A percentile compares a stretch with the other conserved stretches of the same genome.
These are phyloP conservation scores for Podiceps cristatus DNA, from an alignment of 2,113 vertebrate species.

Conservation along the genomic window DNA sequence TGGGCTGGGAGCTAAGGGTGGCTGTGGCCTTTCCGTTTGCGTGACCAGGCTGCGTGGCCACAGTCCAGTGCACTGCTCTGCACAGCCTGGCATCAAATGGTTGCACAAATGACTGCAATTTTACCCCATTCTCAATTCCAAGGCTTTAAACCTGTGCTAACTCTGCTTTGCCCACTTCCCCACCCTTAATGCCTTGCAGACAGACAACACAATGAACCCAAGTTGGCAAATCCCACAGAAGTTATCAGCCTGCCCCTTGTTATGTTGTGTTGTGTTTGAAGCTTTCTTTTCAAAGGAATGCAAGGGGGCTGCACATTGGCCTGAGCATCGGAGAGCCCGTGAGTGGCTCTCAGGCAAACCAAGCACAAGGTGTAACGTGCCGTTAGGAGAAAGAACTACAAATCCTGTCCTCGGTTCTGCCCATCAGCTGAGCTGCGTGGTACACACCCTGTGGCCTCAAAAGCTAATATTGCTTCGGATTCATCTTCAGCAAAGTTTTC, in stretches of 20 bases:
- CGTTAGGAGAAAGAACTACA: background rate
- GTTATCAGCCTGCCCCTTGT: background rate
- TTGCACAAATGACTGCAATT: background rate
- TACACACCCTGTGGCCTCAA: background rate
- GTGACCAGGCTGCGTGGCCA: background rate
- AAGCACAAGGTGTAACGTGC: background rate
- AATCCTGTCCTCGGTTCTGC: background rate
- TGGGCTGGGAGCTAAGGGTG: background rate
- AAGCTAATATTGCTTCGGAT: background rate
- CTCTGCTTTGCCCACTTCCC: background rate
- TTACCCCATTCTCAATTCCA: background rate
- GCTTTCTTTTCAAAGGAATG: background rate
- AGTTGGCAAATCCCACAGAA: background rate
- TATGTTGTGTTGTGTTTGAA: no score
- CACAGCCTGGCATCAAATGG: background rate
- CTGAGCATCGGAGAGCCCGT: background rate
- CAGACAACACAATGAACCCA: rapidly evolving
- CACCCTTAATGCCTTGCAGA: background rate
- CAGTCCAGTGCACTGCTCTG: background rate
- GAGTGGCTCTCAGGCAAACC: background rate
- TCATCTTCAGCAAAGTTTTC: background rate
- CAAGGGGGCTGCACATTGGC: rapidly evolving
- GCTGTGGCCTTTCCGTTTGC: background rate
- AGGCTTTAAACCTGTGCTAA: background rate
- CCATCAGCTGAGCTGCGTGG: background rate